Conservation (phyloP, 2,797 vertebrate species). For the Numenius phaeopus region DNA sequence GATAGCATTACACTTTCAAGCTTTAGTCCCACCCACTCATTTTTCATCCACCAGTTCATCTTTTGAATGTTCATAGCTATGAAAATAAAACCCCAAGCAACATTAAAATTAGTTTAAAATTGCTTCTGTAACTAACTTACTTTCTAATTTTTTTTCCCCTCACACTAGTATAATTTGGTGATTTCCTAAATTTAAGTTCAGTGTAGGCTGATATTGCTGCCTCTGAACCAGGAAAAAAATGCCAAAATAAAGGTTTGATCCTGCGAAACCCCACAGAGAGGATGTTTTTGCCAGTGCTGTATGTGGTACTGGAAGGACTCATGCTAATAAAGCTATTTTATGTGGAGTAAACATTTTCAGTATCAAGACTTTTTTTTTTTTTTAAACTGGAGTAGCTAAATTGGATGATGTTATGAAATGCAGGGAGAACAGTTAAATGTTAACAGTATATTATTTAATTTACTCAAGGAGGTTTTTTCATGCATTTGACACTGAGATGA, state of each 20-base stretch:
- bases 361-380: background rate
- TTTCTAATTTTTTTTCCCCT: background rate
- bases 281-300: background rate
- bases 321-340: background rate
- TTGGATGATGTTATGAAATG: background rate
- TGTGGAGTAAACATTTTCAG: background rate
- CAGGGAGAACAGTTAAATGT: background rate
- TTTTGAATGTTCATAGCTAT: background rate
- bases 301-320: background rate
- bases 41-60: background rate
- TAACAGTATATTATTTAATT: background rate
- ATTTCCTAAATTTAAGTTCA: background rate
- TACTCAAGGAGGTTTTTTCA: background rate
- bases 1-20: background rate
- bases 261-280: background rate
- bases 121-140: background rate
- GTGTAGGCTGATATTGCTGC: background rate
- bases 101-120: background rate
- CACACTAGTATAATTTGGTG: background rate
- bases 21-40: background rate
- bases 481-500: background rate
- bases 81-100: background rate
- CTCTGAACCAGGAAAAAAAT: background rate
- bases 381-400: background rate
- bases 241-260: background rate